phyloP scores from a whole-genome alignment of 2,797 vertebrate genomes.

The Sebastolobus alascanus region DNA sequence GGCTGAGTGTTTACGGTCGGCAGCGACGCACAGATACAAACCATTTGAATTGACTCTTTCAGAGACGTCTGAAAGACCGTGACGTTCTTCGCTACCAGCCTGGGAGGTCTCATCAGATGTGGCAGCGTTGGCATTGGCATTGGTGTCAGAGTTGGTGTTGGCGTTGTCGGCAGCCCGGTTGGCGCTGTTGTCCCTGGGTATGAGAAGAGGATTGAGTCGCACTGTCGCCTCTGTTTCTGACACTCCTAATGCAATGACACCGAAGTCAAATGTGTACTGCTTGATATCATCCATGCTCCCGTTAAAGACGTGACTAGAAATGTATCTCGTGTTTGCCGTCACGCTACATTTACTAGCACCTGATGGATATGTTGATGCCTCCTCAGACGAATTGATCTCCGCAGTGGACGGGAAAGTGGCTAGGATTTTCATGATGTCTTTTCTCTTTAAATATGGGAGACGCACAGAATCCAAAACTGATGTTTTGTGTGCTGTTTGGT shows the following conservation, averaged over 20 bases:
- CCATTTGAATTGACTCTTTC: constrained; percentile 81
- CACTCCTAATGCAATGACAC: constrained; percentile 93
- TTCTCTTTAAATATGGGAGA: constrained; percentile 23
- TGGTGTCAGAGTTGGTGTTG: too few species aligned
- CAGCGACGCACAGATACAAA: constrained; percentile 91
- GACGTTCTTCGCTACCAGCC: constrained; percentile 61
- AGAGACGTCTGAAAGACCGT: constrained; percentile 46
- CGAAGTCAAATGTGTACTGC: constrained; percentile 92
- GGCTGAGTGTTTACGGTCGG: constrained; percentile 83
- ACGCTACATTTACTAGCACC: constrained; percentile 86
- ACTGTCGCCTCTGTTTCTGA: constrained; percentile 93
- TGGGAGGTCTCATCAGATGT: constrained; percentile 55
- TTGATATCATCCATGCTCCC: constrained; percentile 89
- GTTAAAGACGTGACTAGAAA: constrained; percentile 92
- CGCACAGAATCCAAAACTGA: constrained; percentile 19
- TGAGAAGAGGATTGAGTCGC: constrained; percentile 89
- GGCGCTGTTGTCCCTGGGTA: constrained; percentile 63
- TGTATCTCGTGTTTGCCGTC: constrained; percentile 82
- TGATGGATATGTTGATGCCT: constrained; percentile 32
- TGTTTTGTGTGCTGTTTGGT: constrained; percentile 17
- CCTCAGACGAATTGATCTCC: constrained; percentile 34
- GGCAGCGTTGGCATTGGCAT: background rate
- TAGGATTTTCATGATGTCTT: constrained; percentile 51
- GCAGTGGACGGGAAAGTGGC: constrained; percentile 53
- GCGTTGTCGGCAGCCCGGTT: constrained; percentile 26